A percentile compares a stretch with the other conserved stretches of the same genome.
Conservation (phyloP, 1,140 invertebrate genomes). For the Ceratoteleas bidentatus region DNA sequence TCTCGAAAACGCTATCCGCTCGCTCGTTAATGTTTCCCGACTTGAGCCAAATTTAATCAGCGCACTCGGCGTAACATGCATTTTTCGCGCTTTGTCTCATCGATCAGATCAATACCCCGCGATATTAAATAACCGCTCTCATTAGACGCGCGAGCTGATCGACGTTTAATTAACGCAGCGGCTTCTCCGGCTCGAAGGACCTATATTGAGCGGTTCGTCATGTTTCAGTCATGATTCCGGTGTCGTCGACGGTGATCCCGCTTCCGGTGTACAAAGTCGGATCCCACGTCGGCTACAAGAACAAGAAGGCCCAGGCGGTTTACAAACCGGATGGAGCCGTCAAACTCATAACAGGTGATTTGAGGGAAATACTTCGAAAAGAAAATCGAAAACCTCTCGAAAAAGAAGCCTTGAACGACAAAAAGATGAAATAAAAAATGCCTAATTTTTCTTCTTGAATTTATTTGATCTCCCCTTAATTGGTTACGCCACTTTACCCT, state of each 20-base stretch:
- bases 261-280: constrained; percentile 83
- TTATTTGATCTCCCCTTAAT: no score
- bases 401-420: no score
- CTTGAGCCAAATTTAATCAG: no score
- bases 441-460: no score
- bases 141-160: constrained; percentile 11
- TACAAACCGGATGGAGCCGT: constrained; percentile 73
- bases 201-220: constrained; percentile 13
- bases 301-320: constrained; percentile 72
- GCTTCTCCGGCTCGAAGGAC: neutral
- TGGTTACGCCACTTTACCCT: no score
- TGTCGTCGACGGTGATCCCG: constrained; percentile 85
- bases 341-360: constrained; percentile 79
- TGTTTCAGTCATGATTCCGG: constrained; percentile 83
- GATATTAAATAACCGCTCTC: constrained; percentile 21
- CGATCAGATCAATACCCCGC: constrained; percentile 20
- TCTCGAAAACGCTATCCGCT: no score
- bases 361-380: no score
- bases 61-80: no score
- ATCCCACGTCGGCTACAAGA: constrained; percentile 71
- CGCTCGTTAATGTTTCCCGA: no score
- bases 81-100: no score
- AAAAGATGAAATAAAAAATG: no score
- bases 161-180: constrained; percentile 23
- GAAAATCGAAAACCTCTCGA: no score